Conservation (phyloP, 2,888 invertebrate species). For the Drymonia ruficornis region DNA sequence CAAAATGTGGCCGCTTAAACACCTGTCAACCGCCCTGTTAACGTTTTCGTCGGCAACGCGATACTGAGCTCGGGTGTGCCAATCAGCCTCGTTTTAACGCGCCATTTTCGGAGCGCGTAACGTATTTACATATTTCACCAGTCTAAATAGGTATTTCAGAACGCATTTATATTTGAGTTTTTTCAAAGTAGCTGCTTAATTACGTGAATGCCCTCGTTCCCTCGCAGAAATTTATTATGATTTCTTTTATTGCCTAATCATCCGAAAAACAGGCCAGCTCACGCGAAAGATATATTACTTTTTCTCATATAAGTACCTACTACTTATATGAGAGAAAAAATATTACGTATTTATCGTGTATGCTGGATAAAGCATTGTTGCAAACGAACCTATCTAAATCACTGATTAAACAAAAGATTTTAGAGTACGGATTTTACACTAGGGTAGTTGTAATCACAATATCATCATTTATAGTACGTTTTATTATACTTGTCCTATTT, state of each 20-base stretch:
- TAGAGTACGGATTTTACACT: not conserved
- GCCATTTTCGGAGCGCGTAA: no score
- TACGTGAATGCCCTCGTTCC: not conserved
- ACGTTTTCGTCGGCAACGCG: no score
- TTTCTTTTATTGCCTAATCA: conserved; percentile 7
- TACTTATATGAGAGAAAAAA: not conserved
- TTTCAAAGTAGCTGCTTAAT: not conserved
- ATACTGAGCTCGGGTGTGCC: no score
- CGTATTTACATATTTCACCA: no score
- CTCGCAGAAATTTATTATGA: conserved; percentile 2
- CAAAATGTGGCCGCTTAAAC: no score
- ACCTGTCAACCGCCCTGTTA: no score
- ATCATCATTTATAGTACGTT: no score
- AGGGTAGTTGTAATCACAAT: no score
- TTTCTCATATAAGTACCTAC: not conserved
- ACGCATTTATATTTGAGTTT: not conserved
- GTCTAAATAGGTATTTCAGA: no score
- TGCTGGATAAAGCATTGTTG: not conserved
- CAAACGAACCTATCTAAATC: not conserved
- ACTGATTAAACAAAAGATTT: not conserved
- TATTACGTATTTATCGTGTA: not conserved
- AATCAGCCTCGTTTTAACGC: no score
- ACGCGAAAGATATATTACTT: conserved; percentile 6
- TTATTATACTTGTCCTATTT: no score
- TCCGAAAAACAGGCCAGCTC: conserved; percentile 5